These are phyloP conservation scores for Cynoglossus semilaevis DNA, from an alignment of 2,113 vertebrate genomes.

Conservation along the genomic window DNA sequence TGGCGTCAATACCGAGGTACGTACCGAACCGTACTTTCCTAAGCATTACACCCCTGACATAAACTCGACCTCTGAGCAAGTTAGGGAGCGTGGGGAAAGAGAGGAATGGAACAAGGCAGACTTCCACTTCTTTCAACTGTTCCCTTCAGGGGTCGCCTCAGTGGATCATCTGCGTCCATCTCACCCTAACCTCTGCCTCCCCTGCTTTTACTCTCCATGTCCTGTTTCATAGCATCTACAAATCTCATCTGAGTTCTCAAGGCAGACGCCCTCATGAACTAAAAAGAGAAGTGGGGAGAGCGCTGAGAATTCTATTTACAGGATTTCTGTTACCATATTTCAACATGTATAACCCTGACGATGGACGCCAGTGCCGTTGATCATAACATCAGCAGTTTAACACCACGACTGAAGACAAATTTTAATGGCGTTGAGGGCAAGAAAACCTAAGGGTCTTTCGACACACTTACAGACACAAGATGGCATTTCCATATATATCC, in stretches of 20 bases:
- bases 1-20: neutral
- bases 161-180: too few species aligned
- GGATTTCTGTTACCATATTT: conserved; percentile 17
- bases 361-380: conserved; percentile 34
- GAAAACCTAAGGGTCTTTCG: too few species aligned
- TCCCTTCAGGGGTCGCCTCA: too few species aligned
- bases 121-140: neutral
- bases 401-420: conserved; percentile 4
- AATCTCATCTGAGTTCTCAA: too few species aligned
- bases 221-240: too few species aligned
- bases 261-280: too few species aligned
- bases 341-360: conserved; percentile 42
- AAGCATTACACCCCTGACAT: neutral
- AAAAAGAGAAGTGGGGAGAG: conserved; percentile 26
- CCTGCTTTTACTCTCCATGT: too few species aligned
- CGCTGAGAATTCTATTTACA: conserved; percentile 29
- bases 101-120: conserved; percentile 36
- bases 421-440: too few species aligned
- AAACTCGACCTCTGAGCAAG: conserved; percentile 9
- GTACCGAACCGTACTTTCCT: neutral
- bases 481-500: too few species aligned
- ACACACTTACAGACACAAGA: too few species aligned
- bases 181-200: too few species aligned
- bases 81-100: conserved; percentile 37
- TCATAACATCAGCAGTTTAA: conserved; percentile 29